Evolutionary conservation across 2,888 invertebrate genomes (phyloP).

Genomic region (Plagodis dolabraria): DNA sequence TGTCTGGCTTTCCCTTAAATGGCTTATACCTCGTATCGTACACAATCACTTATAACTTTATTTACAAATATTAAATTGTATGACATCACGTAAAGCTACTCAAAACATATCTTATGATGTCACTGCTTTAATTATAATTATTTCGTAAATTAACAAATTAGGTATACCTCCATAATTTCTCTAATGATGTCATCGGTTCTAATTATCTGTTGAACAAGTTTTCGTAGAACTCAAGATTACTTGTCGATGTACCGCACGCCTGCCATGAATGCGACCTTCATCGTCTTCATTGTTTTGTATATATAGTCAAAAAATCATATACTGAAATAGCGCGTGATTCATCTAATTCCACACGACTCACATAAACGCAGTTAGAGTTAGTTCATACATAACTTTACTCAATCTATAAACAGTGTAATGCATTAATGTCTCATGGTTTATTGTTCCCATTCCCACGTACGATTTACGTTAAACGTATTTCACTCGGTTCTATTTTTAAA

Average conservation of each 20-base stretch:
- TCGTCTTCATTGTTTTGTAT: conserved; percentile 20
- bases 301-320: conserved; percentile 24
- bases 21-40: too few species aligned
- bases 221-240: conserved; percentile 10
- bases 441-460: conserved; percentile 57
- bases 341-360: conserved; percentile 27
- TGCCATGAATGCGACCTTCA: conserved; percentile 20
- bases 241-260: conserved; percentile 22
- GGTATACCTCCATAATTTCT: not conserved
- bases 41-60: too few species aligned
- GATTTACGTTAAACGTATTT: conserved; percentile 54
- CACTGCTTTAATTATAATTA: conserved; percentile 1
- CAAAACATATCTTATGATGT: not conserved
- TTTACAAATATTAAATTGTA: too few species aligned
- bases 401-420: conserved; percentile 45
- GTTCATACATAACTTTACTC: conserved; percentile 21
- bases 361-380: conserved; percentile 20
- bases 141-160: not conserved
- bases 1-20: too few species aligned
- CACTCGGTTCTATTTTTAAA: conserved; percentile 57
- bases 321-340: conserved; percentile 30
- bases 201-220: conserved; percentile 4
- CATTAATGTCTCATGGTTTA: conserved; percentile 61
- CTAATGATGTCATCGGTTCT: conserved; percentile 10
- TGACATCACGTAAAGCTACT: too few species aligned